These are phyloP conservation scores for Habropoda laboriosa DNA, from an alignment of 1,140 invertebrate genomes.

Conservation along the genomic window DNA sequence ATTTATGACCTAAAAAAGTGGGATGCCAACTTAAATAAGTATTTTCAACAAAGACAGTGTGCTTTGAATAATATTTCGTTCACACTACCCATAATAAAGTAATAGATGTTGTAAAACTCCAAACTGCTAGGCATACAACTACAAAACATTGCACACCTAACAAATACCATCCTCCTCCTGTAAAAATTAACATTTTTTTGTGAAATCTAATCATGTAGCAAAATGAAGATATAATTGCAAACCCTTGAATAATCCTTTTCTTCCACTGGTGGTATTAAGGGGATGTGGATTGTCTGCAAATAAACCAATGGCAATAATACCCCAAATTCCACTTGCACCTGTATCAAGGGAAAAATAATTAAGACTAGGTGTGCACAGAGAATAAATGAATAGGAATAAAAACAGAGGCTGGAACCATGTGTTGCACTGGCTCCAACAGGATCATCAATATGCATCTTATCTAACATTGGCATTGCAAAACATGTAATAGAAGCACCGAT, in stretches of 20 bases:
- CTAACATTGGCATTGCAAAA: constrained; percentile 87
- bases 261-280: constrained; percentile 89
- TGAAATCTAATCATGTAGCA: not conserved
- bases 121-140: constrained; percentile 86
- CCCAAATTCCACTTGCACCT: constrained; percentile 84
- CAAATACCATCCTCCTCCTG: constrained; percentile 93
- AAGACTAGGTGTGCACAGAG: not conserved
- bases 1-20: constrained; percentile 84
- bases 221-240: not conserved
- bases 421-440: constrained; percentile 95
- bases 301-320: constrained; percentile 93
- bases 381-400: not conserved
- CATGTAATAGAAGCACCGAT: constrained; percentile 90
- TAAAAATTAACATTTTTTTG: constrained; percentile 46
- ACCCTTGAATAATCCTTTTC: constrained; percentile 91
- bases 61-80: not conserved
- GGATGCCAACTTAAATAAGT: not conserved
- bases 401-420: constrained; percentile 84
- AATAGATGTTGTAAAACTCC: constrained; percentile 88
- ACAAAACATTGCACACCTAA: constrained; percentile 90
- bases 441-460: constrained; percentile 91
- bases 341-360: constrained; percentile 18
- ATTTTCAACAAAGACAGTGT: not conserved
- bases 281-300: constrained; percentile 94
- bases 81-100: constrained; percentile 85